Percentiles rank a stretch among this genome's conserved stretches.
Conservation (phyloP, 2,797 vertebrate species). For the Anableps anableps region DNA sequence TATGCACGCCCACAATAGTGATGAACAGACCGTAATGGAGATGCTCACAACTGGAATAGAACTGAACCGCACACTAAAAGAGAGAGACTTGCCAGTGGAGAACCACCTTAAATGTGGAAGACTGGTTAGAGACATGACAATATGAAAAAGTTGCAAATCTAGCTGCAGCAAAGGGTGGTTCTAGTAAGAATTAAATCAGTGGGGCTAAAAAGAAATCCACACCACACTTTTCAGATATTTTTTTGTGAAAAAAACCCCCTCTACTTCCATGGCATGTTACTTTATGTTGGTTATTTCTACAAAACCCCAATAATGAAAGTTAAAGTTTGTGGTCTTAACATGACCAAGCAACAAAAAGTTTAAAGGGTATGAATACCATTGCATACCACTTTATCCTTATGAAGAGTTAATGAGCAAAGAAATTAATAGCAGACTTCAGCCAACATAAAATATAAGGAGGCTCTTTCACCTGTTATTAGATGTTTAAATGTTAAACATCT, state of each 20-base stretch:
- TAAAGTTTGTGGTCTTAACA: background rate
- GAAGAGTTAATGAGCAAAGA: background rate
- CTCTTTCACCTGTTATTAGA: background rate
- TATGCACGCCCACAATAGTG: too few relatives aligned
- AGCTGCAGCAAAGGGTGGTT: background rate
- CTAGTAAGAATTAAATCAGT: background rate
- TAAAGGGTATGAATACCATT: background rate
- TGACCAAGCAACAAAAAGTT: background rate
- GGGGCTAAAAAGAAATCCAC: background rate
- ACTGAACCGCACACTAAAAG: too few relatives aligned
- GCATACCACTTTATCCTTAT: background rate
- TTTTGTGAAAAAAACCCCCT: background rate
- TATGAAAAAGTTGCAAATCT: background rate
- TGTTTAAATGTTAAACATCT: conserved; percentile 1
- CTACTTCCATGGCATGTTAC: background rate
- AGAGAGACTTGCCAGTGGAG: too few relatives aligned
- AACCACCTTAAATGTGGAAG: background rate
- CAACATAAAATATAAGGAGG: background rate
- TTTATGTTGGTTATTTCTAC: background rate
- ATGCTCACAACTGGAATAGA: too few relatives aligned
- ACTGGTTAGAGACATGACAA: background rate
- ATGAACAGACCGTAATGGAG: too few relatives aligned
- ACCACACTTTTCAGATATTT: background rate
- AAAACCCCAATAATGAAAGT: background rate
- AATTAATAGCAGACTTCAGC: background rate